Conservation (phyloP, 2,797 vertebrate species). For the Denticeps clupeoides region DNA sequence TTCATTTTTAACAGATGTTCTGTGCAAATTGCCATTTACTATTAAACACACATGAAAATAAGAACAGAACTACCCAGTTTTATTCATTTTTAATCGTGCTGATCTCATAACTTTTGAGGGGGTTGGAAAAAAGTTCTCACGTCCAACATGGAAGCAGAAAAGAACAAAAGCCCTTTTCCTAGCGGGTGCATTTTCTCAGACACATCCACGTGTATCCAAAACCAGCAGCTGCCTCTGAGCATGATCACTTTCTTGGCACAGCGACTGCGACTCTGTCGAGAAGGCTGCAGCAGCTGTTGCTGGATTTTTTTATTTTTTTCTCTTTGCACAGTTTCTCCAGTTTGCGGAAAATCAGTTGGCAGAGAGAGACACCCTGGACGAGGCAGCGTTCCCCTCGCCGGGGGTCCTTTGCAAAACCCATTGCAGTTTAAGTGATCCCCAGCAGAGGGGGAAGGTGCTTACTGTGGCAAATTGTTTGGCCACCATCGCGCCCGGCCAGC, state of each 20-base stretch:
- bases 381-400: constrained; percentile 31
- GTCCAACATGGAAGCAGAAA: too few relatives aligned
- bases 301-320: too few relatives aligned
- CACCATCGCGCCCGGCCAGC: background rate
- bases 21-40: too few relatives aligned
- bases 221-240: constrained; percentile 29
- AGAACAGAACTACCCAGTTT: too few relatives aligned
- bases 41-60: too few relatives aligned
- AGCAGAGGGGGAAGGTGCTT: constrained; percentile 28
- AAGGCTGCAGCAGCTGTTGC: constrained; percentile 43
- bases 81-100: too few relatives aligned
- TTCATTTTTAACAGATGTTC: too few relatives aligned
- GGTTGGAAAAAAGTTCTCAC: too few relatives aligned
- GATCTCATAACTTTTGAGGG: too few relatives aligned
- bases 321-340: constrained; percentile 34
- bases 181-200: too few relatives aligned
- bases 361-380: constrained; percentile 25
- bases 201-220: constrained; percentile 29
- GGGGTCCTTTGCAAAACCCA: constrained; percentile 18
- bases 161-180: too few relatives aligned
- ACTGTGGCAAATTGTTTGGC: background rate
- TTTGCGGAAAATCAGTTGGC: constrained; percentile 40
- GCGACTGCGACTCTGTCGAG: constrained; percentile 34
- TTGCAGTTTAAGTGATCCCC: constrained; percentile 30
- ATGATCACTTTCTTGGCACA: constrained; percentile 35